Base-by-base conservation (phyloP, 1,140 invertebrate species). In the Nymphalis io region DNA sequence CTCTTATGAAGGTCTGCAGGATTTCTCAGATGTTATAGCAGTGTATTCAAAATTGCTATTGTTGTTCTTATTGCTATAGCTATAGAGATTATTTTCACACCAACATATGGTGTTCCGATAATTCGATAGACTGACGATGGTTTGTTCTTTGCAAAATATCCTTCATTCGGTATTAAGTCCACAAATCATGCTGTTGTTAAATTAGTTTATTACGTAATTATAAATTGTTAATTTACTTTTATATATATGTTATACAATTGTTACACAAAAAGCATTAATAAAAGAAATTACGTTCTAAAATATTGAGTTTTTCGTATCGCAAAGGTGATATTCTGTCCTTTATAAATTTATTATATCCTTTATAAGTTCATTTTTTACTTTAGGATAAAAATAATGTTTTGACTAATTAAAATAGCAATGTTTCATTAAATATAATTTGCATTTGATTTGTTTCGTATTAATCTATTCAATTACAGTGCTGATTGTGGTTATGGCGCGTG, bases 101-200 rank as follows among this genome's bases (percentile, higher is more conserved):
- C 8, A 27, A 55, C n/a, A n/a, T 51, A 20, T 10, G 6, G 16
- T 21, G 27, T 8, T 33, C 27, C 16, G 20, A 20, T 51, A 20
- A 51, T 51, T 51, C 46, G 46, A 51, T 51, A 13, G 16, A 42
- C 12, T 13, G 40, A 3, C 6, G 46, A 51, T n/a, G 4, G 44
- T n/a, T 8, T 51, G 46, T 20, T 51, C 18, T 20, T 51, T 18
- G 15, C 16, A 51, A 20, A 20, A 51, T 51, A 18, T 51, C 46
- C 46, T 51, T 20, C 46, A 20, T 51, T 51, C 16, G 12, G 46
- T 6, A 51, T 51, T 51, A 51, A 51, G 46, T 12, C 46, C 46
- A 20, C 46, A 51, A 16, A 20, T 20, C 46, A 18, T 51, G 46
- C 20, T 51, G 20, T 5, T 18, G 46, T 51, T 20, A 21, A 51